Conservation (phyloP, 1,140 invertebrate species). For the Drosophila novamexicana region DNA sequence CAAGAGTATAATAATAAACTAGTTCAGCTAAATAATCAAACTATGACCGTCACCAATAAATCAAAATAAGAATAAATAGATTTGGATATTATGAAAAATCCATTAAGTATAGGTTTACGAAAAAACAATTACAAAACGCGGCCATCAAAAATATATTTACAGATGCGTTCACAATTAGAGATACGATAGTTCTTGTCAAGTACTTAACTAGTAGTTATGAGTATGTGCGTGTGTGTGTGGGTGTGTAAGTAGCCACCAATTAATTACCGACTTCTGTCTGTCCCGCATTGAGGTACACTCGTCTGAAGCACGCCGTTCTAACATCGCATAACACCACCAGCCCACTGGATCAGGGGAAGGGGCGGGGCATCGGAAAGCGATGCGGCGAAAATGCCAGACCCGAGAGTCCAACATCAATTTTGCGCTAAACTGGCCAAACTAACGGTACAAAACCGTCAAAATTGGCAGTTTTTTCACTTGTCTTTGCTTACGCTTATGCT, state of each 20-base stretch:
- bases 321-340: slow-evolving; percentile 52
- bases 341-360: slow-evolving; percentile 2
- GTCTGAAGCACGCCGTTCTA: slow-evolving; percentile 78
- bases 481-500: slow-evolving; percentile 62
- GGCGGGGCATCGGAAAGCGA: slow-evolving; percentile 51
- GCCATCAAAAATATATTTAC: slow-evolving; percentile 59
- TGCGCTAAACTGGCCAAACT: slow-evolving; percentile 64
- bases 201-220: slow-evolving; percentile 30
- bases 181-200: slow-evolving; percentile 14
- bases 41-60: slow-evolving; percentile 26
- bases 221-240: slow-evolving; percentile 37
- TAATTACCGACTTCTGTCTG: slow-evolving; percentile 50
- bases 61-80: not conserved
- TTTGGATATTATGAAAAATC: slow-evolving; percentile 4
- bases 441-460: slow-evolving; percentile 13
- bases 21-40: not conserved
- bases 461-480: slow-evolving; percentile 69
- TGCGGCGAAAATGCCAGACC: slow-evolving; percentile 79
- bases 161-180: slow-evolving; percentile 32
- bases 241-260: slow-evolving; percentile 61
- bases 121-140: slow-evolving; percentile 41
- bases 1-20: not conserved
- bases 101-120: slow-evolving; percentile 12
- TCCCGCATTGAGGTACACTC: slow-evolving; percentile 80
- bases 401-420: slow-evolving; percentile 84